Base-by-base conservation (phyloP, 2,113 vertebrate genomes). In the Monopterus albus region DNA sequence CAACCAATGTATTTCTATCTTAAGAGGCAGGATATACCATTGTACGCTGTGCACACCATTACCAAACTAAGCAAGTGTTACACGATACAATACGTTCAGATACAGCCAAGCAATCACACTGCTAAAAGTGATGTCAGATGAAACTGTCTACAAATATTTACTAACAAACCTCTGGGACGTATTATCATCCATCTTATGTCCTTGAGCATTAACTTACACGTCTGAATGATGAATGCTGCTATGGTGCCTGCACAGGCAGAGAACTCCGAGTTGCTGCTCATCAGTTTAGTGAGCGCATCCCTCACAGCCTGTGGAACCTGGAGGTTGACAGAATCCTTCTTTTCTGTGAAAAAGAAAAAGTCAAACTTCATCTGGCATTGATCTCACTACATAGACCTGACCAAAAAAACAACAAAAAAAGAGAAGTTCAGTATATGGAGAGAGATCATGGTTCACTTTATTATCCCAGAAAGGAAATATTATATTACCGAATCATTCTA, bases 181-280 rank as follows among this genome's bases (percentile, higher is more conserved):
- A 7, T 26, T 13, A 4, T 11, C 1, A 0, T 26, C 4, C 45
- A 28, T 10, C 2, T 26, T 46, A 39, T 55, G 18, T n/a, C 9
- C 13, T 62, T 25, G 4, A 13, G 38, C 23, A 17, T 1, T 23
- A n/a, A 92, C 95, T 94, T 91, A 95, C 97, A 87, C 70, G 91
- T 94, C 83, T 96, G 94, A 72, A 95, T 58, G 74, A 99, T 87
- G 88, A 98, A 98, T 6, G 96, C 96, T 78, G 95, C 96, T 35
- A 96, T 68, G 23, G 95, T 96, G 76, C 81, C 92, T n/a, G 92
- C 89, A 82, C 94, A 97, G 40, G 82, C 85, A 9, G 82, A 90
- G 83, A 94, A 96, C 67, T 95, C 89, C 0, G 93, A 92, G 68
- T 95, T 75, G 9, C 63, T 82, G 35, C 75, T 31, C 84, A 93